Percentiles rank a stretch among this genome's conserved stretches.
Evolutionary conservation across 2,888 invertebrate species (phyloP).

Genomic region (Sisyra nigra): DNA sequence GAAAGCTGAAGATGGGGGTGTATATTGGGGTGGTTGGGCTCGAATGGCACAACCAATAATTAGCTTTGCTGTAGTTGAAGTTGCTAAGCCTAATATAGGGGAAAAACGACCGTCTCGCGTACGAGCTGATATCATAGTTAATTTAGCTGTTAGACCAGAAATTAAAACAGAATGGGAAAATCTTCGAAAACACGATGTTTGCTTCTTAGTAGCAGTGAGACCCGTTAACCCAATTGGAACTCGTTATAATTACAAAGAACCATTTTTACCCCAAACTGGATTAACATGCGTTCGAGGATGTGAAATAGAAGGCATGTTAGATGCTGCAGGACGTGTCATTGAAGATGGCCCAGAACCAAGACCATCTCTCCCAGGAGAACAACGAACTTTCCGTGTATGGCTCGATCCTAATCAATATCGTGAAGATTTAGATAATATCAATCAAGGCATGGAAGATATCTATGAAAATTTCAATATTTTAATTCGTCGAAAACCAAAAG

Average conservation of each 20-base stretch:
- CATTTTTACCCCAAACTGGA: slow-evolving; percentile 87
- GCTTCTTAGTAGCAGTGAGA: slow-evolving; percentile 84
- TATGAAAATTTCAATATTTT: slow-evolving; percentile 92
- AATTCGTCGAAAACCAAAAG: slow-evolving; percentile 96
- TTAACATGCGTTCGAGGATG: slow-evolving; percentile 87
- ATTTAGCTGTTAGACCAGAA: slow-evolving; percentile 76
- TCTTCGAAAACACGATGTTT: slow-evolving; percentile 92
- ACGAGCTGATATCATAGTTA: slow-evolving; percentile 86
- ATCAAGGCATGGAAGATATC: slow-evolving; percentile 69
- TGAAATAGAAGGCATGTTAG: slow-evolving; percentile 96
- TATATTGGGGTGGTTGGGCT: slow-evolving; percentile 96
- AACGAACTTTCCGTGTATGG: slow-evolving; percentile 83
- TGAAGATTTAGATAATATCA: slow-evolving; percentile 72
- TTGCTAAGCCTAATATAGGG: slow-evolving; percentile 79
- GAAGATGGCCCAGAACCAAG: slow-evolving; percentile 90
- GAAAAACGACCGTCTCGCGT: slow-evolving; percentile 93
- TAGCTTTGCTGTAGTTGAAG: slow-evolving; percentile 88
- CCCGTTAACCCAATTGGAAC: slow-evolving; percentile 77
- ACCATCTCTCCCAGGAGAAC: slow-evolving; percentile 74
- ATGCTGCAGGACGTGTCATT: slow-evolving; percentile 85
- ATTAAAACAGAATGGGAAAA: slow-evolving; percentile 96
- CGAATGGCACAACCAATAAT: slow-evolving; percentile 94
- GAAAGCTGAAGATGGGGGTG: slow-evolving; percentile 70
- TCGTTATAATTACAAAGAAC: slow-evolving; percentile 62
- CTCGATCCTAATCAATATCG: slow-evolving; percentile 96